Conservation (phyloP, 2,113 vertebrate genomes). For the Emydocephalus ijimae region DNA sequence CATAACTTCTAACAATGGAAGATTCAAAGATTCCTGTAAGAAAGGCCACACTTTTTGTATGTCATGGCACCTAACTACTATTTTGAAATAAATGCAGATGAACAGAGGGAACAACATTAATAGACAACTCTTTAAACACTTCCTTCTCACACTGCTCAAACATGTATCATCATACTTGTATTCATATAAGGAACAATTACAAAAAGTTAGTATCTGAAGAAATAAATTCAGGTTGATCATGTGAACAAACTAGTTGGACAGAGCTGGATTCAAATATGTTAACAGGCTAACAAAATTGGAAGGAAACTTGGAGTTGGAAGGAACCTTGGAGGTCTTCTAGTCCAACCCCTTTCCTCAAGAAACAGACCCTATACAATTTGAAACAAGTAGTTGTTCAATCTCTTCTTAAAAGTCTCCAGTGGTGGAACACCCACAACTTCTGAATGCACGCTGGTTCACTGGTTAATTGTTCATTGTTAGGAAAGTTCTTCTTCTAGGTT, state of each 20-base stretch:
- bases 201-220: background rate
- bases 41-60: background rate
- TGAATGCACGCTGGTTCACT: no score
- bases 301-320: no score
- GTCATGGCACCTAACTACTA: background rate
- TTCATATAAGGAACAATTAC: background rate
- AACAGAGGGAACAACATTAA: background rate
- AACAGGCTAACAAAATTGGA: no score
- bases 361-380: no score
- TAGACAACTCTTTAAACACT: background rate
- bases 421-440: no score
- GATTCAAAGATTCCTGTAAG: background rate
- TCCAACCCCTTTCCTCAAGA: no score
- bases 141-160: background rate
- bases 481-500: no score
- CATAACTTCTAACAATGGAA: no score
- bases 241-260: background rate
- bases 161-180: background rate
- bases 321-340: no score
- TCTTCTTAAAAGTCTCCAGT: no score
- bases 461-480: no score
- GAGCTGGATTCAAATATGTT: background rate
- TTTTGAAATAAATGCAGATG: background rate
- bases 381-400: no score
- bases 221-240: background rate